Conservation (phyloP, 2,797 vertebrate species). For the Cryptoblepharus egeriae region DNA sequence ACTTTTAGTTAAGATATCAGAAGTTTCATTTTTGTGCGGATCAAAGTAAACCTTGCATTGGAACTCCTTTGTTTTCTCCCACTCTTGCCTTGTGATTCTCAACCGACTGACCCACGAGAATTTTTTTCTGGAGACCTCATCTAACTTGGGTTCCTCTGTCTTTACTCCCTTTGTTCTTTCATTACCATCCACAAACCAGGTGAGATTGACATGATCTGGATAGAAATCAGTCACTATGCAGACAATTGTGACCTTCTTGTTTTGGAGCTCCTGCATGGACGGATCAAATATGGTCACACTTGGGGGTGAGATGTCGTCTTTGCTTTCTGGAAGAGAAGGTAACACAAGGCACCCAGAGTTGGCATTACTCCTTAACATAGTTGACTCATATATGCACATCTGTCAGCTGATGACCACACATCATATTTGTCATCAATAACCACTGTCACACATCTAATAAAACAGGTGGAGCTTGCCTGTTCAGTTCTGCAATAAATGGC, state of each 20-base stretch:
- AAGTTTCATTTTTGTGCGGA: accelerated
- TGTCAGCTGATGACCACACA: not conserved
- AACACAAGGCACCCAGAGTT: not conserved
- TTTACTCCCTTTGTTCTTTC: constrained; percentile 62
- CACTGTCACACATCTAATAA: not conserved
- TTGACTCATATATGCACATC: not conserved
- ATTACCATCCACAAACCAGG: constrained; percentile 71
- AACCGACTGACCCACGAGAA: constrained; percentile 75
- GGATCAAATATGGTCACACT: constrained; percentile 75
- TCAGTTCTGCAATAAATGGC: not conserved
- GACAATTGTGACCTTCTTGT: constrained; percentile 75
- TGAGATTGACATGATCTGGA: constrained; percentile 74
- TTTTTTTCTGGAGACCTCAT: accelerated
- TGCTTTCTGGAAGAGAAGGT: constrained; percentile 48
- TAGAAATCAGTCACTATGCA: constrained; percentile 78
- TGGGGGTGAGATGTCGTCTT: not conserved
- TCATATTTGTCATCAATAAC: not conserved
- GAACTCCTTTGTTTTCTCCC: constrained; percentile 69
- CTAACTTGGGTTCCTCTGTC: constrained; percentile 57
- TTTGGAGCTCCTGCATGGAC: constrained; percentile 67
- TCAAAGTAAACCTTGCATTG: constrained; percentile 66
- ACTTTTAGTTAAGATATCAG: constrained; percentile 22
- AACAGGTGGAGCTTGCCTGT: not conserved
- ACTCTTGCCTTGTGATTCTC: constrained; percentile 68
- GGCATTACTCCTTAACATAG: not conserved